Evolutionary conservation across 2,113 vertebrate genomes (phyloP), one percentile per base, ranked within the genome.

Genomic region (Emydocephalus ijimae): DNA sequence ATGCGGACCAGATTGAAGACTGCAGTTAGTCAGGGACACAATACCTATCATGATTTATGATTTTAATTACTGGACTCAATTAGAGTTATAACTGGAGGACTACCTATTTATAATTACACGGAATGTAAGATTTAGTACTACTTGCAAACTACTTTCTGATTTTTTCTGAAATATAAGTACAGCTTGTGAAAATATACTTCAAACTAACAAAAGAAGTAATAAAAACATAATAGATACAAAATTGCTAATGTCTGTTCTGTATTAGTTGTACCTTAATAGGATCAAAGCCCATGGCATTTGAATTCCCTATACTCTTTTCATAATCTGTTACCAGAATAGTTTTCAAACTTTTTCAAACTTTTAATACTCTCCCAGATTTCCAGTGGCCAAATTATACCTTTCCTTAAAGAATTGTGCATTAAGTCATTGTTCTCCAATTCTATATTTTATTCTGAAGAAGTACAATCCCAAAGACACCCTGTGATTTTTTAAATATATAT

Each of bases 41-140:
- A 39, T 39, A 39, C 39, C 39, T 39, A 64, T 64, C 26, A 64
- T 64, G 26, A 64, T 64, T 64, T 64, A n/a, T 64, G 1, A 64
- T n/a, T 29, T 64, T n/a, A 64, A 64, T 64, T 64, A 11, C 11
- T 9, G 14, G 61, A 64, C 3, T 64, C 61, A 64, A n/a, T 29
- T n/a, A 64, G 26, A 64, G 4, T 64, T 26, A n/a, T 64, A 64
- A n/a, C 26, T 64, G 11, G 26, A 64, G 26, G 61, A n/a, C 11
- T 64, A n/a, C 11, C 26, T 64, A 39, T 39, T 39, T 39, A 11
- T 96, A 96, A 97, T 96, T 95, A 90, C 59, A 81, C 21, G 91
- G 64, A 93, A 94, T 95, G 88, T 1, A 93, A 45, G 88, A 93
- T 95, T 93, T 95, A 95, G 93, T 95, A 96, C 93, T 88, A 34